Percentiles rank a stretch among this genome's conserved stretches.
Evolutionary conservation across 2,888 invertebrate species (phyloP).

Genomic region (Microctonus aethiopoides): DNA sequence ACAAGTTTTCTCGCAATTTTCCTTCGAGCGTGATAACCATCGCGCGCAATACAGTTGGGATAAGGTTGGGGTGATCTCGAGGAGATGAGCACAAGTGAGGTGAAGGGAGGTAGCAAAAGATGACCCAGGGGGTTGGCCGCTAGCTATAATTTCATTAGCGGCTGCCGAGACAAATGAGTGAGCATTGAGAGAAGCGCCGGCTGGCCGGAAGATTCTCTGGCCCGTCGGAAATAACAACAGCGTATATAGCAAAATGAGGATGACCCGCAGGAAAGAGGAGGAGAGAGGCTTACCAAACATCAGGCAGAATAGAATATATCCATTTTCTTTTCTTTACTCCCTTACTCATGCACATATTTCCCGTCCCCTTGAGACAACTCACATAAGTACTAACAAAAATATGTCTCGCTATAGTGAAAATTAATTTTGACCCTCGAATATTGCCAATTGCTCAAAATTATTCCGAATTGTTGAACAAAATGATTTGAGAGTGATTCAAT

Average conservation of each 20-base stretch:
- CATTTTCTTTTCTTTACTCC: not conserved
- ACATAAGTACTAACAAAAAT: slow-evolving; percentile 36
- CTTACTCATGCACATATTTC: not conserved
- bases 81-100: slow-evolving; percentile 22
- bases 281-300: not conserved
- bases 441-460: slow-evolving; percentile 10
- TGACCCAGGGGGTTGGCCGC: slow-evolving; percentile 54
- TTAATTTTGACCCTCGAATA: slow-evolving; percentile 23
- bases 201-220: slow-evolving; percentile 59
- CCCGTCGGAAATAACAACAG: slow-evolving; percentile 47
- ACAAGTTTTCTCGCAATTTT: slow-evolving; percentile 62
- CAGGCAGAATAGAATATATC: slow-evolving; percentile 2
- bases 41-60: slow-evolving; percentile 5
- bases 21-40: slow-evolving; percentile 44
- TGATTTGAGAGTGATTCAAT: too few species aligned
- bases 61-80: slow-evolving; percentile 27
- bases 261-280: slow-evolving; percentile 24
- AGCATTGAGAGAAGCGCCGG: slow-evolving; percentile 66
- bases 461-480: not conserved
- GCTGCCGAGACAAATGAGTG: slow-evolving; percentile 70
- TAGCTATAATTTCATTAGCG: slow-evolving; percentile 72
- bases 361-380: slow-evolving; percentile 22
- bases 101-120: slow-evolving; percentile 48
- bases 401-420: slow-evolving; percentile 21
- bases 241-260: slow-evolving; percentile 37